A percentile compares a stretch with the other conserved stretches of the same genome.
These are phyloP conservation scores for Tetragnatha versicolor DNA, from an alignment of 1,140 invertebrate species.

Conservation along the genomic window DNA sequence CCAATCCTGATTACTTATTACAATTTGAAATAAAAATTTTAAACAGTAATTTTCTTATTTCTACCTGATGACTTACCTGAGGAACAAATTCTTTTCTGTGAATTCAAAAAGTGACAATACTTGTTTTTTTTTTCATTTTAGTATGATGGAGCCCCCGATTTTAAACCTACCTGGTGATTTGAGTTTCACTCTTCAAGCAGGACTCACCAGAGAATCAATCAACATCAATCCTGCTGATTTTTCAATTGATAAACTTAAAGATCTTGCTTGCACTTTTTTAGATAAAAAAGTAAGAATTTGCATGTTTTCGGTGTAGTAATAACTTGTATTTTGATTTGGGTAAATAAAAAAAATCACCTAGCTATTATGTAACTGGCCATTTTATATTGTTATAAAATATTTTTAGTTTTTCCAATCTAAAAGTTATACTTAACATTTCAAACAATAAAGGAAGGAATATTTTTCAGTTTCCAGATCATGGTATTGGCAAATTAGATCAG, in stretches of 20 bases:
- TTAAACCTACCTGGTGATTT: constrained; percentile 69
- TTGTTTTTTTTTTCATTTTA: not conserved
- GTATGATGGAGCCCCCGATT: constrained; percentile 53
- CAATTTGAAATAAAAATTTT: no score
- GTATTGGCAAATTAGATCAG: constrained; percentile 85
- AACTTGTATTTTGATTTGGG: not conserved
- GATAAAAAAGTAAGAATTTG: constrained; percentile 78
- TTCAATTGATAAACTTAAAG: constrained; percentile 88
- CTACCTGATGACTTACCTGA: no score
- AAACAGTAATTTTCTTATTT: no score
- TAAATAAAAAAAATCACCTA: not conserved
- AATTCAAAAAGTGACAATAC: no score
- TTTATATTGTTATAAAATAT: not conserved
- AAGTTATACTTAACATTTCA: not conserved
- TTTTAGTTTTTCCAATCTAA: not conserved
- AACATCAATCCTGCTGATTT: constrained; percentile 79
- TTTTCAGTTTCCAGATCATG: constrained; percentile 89
- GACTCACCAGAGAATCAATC: constrained; percentile 86
- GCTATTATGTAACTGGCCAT: not conserved
- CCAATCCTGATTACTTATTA: no score
- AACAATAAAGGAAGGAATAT: not conserved
- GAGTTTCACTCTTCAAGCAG: constrained; percentile 93
- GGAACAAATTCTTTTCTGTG: no score
- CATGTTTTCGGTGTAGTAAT: not conserved
- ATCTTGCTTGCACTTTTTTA: constrained; percentile 93